Evolutionary conservation across 2,888 invertebrate species (phyloP).

Genomic region (Eulithis prunata): DNA sequence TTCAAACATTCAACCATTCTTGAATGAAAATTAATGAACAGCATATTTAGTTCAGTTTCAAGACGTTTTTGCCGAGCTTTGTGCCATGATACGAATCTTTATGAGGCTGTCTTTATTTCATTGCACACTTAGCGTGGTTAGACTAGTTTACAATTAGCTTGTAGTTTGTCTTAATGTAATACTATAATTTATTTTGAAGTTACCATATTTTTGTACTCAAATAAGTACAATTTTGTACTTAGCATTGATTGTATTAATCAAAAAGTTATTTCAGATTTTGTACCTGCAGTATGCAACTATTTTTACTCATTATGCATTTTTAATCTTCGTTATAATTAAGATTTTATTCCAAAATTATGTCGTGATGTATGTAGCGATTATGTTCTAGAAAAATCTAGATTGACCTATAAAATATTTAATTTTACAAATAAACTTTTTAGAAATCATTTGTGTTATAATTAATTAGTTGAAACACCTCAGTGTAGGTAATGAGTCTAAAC

Average conservation of each 20-base stretch:
- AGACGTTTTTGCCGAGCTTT: no score
- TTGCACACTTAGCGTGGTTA: no score
- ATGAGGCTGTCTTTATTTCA: no score
- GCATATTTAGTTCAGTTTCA: no score
- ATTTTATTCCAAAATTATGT: slow-evolving; percentile 60
- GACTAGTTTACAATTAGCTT: background rate
- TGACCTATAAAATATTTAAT: slow-evolving; percentile 51
- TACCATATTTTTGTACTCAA: slow-evolving; percentile 12
- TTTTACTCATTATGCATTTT: slow-evolving; percentile 56
- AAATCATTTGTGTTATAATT: slow-evolving; percentile 25
- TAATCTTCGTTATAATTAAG: slow-evolving; percentile 49
- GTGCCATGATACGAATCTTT: no score
- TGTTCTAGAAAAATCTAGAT: slow-evolving; percentile 25
- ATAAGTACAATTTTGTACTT: slow-evolving; percentile 10
- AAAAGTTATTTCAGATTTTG: slow-evolving; percentile 6
- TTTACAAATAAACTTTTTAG: slow-evolving; percentile 58
- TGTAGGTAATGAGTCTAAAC: no score
- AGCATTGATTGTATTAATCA: background rate
- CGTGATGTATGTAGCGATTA: slow-evolving; percentile 44
- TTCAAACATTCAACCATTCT: no score
- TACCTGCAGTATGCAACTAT: slow-evolving; percentile 34
- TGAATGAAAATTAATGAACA: no score
- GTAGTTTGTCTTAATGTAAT: no score
- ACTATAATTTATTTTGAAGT: background rate
- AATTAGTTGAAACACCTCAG: background rate